Base-by-base conservation (phyloP, 2,888 invertebrate species). In the Acanthoscelides obtectus region DNA sequence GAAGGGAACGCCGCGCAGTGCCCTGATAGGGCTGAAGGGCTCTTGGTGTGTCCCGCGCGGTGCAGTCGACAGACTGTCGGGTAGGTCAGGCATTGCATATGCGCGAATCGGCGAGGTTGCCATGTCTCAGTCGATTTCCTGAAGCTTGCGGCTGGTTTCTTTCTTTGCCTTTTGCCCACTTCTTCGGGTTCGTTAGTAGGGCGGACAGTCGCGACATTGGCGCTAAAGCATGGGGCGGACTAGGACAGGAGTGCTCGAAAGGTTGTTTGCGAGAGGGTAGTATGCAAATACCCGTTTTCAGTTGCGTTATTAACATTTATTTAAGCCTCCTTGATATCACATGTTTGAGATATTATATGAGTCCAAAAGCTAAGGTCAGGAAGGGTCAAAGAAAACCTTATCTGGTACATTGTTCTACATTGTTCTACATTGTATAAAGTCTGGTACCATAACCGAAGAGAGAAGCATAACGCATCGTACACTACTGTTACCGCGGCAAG, bases 81-180 rank as follows among this genome's bases (percentile, higher is more conserved):
- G 83, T 84, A 85, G 85, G 85, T 85, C 84, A 83, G 83, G 82
- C 80, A 81, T 82, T 85, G 84, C 85, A 84, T 84, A 83, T 84
- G 85, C 85, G 84, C 85, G 83, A 77, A 75, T 73, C 76, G 76
- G 71, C 74, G 67, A 73, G 70, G 74, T 64, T 20, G 73, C 71
- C 69, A 45, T 70, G 70, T 72, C 71, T 27, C 27, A 20, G 22
- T 22, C 22, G 72, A 78, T 76, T 77, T 77, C 77, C 76, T 74
- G 72, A 64, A 27, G 64, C 27, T 20, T 45, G 45, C 70, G 68
- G 71, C 70, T 68, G 63, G 21, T 21, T 64, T 68, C 71, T 21
- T 64, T 68, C 71, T 22, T 67, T 74, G 67, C 73, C 69, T 74
- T 75, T 74, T 72, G 73, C 67, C 72, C 70, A 66, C 71, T 74